phyloP scores from a whole-genome alignment of 2,797 vertebrate genomes.

The Myripristis jacobus region DNA sequence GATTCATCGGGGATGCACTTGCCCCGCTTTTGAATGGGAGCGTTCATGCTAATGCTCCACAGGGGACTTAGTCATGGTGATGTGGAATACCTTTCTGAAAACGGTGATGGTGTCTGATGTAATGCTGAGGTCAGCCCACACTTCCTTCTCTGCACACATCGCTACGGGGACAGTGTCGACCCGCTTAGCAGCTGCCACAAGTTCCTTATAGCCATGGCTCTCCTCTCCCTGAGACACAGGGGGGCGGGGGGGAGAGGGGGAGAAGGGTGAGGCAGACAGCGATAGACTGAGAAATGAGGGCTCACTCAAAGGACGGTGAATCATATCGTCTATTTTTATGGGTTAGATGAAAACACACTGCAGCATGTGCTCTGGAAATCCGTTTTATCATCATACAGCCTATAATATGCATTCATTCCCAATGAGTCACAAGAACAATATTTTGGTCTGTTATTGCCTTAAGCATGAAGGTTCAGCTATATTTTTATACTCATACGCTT shows the following conservation, averaged over 20 bases:
- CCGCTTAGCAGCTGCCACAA: constrained; percentile 72
- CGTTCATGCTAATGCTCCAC: too few relatives aligned
- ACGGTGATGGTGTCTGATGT: constrained; percentile 81
- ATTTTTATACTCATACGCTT: constrained; percentile 59
- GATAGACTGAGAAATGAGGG: constrained; percentile 11
- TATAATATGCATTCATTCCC: constrained; percentile 62
- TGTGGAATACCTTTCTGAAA: constrained; percentile 87
- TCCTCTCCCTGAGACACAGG: constrained; percentile 81
- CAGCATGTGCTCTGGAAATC: constrained; percentile 59
- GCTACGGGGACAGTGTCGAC: constrained; percentile 84
- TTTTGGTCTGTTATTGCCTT: constrained; percentile 63
- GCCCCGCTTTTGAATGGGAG: too few relatives aligned
- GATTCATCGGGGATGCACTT: too few relatives aligned
- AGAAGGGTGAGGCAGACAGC: constrained; percentile 5
- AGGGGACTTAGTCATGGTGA: neutral
- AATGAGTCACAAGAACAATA: constrained; percentile 69
- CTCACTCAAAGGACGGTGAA: constrained; percentile 60
- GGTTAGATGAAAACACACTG: constrained; percentile 15
- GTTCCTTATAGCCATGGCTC: constrained; percentile 76
- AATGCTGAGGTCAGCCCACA: constrained; percentile 84
- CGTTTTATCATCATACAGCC: constrained; percentile 61
- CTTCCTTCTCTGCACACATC: constrained; percentile 82
- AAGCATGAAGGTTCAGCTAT: constrained; percentile 41
- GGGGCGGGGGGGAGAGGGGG: neutral
- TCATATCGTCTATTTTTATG: constrained; percentile 64